phyloP scores from a whole-genome alignment of 2,797 vertebrate genomes.

The Odontamblyopus rebecca region DNA sequence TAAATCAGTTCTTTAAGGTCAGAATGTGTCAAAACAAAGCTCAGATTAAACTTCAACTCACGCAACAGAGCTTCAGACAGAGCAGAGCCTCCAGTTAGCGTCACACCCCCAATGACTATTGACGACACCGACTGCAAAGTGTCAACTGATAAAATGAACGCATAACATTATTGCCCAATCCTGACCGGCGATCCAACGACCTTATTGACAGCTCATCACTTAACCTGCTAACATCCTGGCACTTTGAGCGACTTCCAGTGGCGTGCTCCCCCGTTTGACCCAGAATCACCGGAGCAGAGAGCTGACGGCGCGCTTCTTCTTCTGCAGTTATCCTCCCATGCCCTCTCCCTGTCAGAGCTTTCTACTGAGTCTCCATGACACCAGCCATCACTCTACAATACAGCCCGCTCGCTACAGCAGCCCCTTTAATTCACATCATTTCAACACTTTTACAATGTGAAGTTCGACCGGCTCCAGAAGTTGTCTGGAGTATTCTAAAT shows the following conservation, averaged over 20 bases:
- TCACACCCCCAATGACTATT: too few relatives aligned
- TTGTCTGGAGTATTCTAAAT: constrained; percentile 7
- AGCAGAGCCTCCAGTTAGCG: too few relatives aligned
- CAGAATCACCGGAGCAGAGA: constrained; percentile 9
- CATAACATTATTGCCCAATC: not conserved
- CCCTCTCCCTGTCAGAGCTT: constrained; percentile 9
- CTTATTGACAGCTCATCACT: not conserved
- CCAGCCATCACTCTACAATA: constrained; percentile 9
- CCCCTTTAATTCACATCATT: constrained; percentile 8
- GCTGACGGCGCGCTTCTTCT: constrained; percentile 1
- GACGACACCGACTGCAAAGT: too few relatives aligned
- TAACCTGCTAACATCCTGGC: not conserved
- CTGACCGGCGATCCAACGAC: not conserved
- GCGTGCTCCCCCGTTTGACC: constrained; percentile 7
- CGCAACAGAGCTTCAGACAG: too few relatives aligned
- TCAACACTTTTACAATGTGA: constrained; percentile 5
- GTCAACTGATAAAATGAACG: not conserved
- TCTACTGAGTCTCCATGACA: constrained; percentile 6
- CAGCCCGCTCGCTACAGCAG: not conserved
- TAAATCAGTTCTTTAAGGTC: too few relatives aligned
- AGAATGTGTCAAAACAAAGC: too few relatives aligned
- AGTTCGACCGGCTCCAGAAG: constrained; percentile 2
- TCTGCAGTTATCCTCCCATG: constrained; percentile 1
- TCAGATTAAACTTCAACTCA: too few relatives aligned
- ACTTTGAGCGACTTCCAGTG: not conserved